A percentile compares a stretch with the other conserved stretches of the same genome.
These are phyloP conservation scores for Halichoerus grypus DNA, from an alignment of 2,113 vertebrate species.

Conservation along the genomic window DNA sequence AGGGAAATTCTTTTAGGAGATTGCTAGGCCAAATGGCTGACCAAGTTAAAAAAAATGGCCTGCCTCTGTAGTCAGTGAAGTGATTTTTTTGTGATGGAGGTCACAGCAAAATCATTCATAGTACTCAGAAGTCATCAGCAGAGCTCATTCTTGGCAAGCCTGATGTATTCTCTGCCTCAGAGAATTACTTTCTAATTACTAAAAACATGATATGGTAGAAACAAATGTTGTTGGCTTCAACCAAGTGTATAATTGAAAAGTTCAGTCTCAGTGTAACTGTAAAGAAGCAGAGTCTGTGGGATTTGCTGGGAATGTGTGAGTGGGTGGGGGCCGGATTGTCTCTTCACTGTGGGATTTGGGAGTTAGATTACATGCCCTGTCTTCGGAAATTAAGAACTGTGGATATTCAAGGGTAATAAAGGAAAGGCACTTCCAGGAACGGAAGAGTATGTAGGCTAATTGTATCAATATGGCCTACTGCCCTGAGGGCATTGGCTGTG, in stretches of 20 bases:
- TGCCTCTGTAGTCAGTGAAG: constrained; percentile 6
- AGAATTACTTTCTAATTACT: constrained; percentile 70
- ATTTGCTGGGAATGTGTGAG: constrained; percentile 53
- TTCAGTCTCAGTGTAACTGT: constrained; percentile 48
- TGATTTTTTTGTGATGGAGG: not conserved
- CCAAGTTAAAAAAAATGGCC: not conserved
- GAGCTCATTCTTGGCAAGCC: constrained; percentile 65
- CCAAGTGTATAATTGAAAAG: constrained; percentile 66
- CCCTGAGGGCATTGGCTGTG: not conserved
- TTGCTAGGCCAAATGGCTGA: constrained; percentile 8
- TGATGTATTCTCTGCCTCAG: constrained; percentile 31
- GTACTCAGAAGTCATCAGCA: constrained; percentile 56
- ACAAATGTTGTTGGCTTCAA: constrained; percentile 65
- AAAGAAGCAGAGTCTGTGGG: not conserved
- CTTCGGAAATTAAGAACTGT: constrained; percentile 63
- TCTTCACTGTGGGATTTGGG: constrained; percentile 44
- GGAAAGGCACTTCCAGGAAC: constrained; percentile 67
- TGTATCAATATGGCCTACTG: constrained; percentile 17
- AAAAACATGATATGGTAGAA: constrained; percentile 69
- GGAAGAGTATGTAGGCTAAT: constrained; percentile 44
- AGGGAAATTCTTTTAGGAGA: constrained; percentile 38
- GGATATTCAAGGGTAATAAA: constrained; percentile 46
- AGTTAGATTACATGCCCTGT: constrained; percentile 46
- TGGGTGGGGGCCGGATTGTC: not conserved
- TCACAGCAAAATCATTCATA: constrained; percentile 61